These are phyloP conservation scores for Zenarchopterus dispar DNA, from an alignment of 2,797 vertebrate genomes.

Conservation along the genomic window DNA sequence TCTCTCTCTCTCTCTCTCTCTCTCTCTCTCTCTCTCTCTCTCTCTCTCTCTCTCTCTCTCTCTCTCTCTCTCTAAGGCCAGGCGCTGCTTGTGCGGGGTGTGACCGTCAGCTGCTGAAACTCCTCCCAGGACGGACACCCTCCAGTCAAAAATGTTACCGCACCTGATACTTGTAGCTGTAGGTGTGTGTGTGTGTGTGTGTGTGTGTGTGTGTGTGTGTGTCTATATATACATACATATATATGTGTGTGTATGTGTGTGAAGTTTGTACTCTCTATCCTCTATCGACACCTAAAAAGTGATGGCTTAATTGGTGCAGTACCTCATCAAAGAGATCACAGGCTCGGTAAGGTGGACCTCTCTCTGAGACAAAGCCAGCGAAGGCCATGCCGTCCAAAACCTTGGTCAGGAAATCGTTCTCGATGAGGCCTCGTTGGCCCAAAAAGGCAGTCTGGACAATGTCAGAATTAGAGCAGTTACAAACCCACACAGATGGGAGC, in stretches of 20 bases:
- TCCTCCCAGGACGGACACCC: conserved; percentile 48
- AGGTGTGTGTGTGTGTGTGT: no score
- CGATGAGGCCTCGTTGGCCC: conserved; percentile 94
- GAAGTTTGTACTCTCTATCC: background rate
- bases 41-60: no score
- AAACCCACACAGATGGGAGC: conserved; percentile 54
- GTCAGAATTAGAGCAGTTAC: conserved; percentile 64
- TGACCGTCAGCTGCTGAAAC: conserved; percentile 45
- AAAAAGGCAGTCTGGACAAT: conserved; percentile 92
- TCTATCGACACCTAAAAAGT: background rate
- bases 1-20: conserved; percentile 12
- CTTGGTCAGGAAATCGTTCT: conserved; percentile 98
- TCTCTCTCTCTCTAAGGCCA: conserved; percentile 42
- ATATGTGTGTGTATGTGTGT: no score
- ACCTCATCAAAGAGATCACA: conserved; percentile 99
- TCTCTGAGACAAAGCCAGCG: conserved; percentile 97
- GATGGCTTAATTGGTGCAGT: conserved; percentile 20
- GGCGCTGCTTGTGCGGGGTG: conserved; percentile 54
- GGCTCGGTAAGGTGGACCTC: conserved; percentile 94
- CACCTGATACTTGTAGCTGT: conserved; percentile 70
- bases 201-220: no score
- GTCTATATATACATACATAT: no score
- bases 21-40: conserved; percentile 24
- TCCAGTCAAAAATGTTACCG: conserved; percentile 56
- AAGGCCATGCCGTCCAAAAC: conserved; percentile 99